A percentile compares a stretch with the other conserved stretches of the same genome.
Conservation (phyloP, 64 coral and sea anemone genomes). For the Astreopora myriophthalma region DNA sequence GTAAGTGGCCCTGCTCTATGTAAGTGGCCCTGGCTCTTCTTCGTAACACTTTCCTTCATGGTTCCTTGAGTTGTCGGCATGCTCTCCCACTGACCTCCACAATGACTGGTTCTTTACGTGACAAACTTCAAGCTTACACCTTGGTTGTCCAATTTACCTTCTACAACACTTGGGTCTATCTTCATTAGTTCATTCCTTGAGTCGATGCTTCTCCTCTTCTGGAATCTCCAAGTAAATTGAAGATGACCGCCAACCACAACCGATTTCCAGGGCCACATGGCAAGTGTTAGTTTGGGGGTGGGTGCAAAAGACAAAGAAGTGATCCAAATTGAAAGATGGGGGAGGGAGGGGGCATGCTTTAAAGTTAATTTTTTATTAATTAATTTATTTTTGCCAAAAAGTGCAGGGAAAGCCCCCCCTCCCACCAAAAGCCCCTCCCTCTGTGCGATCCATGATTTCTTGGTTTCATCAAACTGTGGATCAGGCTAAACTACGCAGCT, state of each 20-base stretch:
- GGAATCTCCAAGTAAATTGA: slow-evolving; percentile 16
- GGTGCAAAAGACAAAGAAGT: too few species aligned
- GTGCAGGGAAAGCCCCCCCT: too few species aligned
- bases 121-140: not conserved
- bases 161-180: not conserved
- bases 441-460: too few species aligned
- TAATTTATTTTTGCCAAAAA: too few species aligned
- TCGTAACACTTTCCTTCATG: not conserved
- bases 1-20: not conserved
- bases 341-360: too few species aligned
- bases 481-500: slow-evolving; percentile 15
- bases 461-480: not conserved
- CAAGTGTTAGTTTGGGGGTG: too few species aligned
- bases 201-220: slow-evolving; percentile 41
- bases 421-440: too few species aligned
- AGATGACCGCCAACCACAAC: slow-evolving; percentile 7
- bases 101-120: not conserved
- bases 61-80: slow-evolving; percentile 14
- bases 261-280: too few species aligned
- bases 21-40: not conserved
- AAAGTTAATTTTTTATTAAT: too few species aligned
- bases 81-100: slow-evolving; percentile 23
- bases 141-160: not conserved
- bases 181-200: not conserved
- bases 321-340: too few species aligned